These are phyloP conservation scores for Orchestia grillus DNA, from an alignment of 1,140 invertebrate genomes.

Conservation along the genomic window DNA sequence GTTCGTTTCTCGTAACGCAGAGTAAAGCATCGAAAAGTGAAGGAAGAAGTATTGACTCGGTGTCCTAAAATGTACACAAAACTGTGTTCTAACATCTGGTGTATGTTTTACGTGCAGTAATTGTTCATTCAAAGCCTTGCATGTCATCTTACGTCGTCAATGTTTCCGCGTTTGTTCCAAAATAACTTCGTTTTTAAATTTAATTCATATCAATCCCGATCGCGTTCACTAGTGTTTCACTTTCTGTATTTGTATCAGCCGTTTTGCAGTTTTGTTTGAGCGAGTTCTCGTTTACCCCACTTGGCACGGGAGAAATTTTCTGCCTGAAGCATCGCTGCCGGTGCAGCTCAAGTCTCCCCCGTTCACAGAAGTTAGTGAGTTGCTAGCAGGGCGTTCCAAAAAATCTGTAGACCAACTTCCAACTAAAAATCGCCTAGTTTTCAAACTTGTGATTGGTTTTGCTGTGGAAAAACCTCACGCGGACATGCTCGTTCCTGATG, in stretches of 20 bases:
- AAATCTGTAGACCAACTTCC: neutral
- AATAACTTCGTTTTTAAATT: neutral
- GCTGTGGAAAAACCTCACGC: neutral
- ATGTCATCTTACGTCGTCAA: neutral
- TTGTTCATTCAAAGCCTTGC: no score
- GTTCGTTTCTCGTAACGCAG: no score
- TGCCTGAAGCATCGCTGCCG: neutral
- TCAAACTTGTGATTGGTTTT: slow-evolving; percentile 29
- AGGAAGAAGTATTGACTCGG: no score
- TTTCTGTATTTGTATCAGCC: neutral
- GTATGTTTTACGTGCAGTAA: no score
- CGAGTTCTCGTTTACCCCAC: neutral
- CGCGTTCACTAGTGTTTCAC: neutral
- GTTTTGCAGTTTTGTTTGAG: neutral
- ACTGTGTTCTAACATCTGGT: no score
- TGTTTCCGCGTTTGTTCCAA: neutral
- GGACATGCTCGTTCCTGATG: neutral
- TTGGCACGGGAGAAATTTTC: neutral
- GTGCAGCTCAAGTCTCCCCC: neutral
- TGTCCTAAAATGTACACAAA: no score
- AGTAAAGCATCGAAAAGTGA: no score
- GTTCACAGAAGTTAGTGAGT: neutral
- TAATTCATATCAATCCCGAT: neutral
- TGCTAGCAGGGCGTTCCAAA: neutral
- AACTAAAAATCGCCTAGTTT: neutral